Evolutionary conservation across 2,113 vertebrate genomes (phyloP), one percentile per base, ranked within the genome.

Genomic region (Perca schrenkii): DNA sequence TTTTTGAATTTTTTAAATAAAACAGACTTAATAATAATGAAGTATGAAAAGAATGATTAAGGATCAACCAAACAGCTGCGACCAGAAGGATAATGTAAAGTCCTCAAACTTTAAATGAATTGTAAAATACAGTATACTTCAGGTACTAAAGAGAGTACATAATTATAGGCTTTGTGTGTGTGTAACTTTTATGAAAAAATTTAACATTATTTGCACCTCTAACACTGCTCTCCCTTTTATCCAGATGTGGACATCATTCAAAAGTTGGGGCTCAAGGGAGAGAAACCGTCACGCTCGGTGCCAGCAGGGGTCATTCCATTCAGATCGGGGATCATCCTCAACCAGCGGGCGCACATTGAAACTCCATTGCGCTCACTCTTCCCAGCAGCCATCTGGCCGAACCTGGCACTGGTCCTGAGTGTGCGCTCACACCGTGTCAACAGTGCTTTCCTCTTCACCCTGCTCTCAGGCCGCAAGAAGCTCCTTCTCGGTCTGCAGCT

Each of bases 161-260:
- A 28, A 47, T 36, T 56, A 58, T n/a, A 67, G 6, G 22, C 25
- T 71, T 54, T 58, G 1, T 60, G 65, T 14, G 0, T 79, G 75
- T 70, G 34, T 79, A 22, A 52, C 56, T 28, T 36, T 87, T 36
- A 64, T 53, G 36, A 82, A 43, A 8, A 60, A 53, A 2, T 28
- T 74, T 34, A 22, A 74, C 22, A 64, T 74, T 22, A 66, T 53
- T 64, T 80, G 54, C 57, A 69, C 64, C 17, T 79, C 79, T 86
- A 80, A 92, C 49, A 40, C 36, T 2, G 5, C 34, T 79, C 46
- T 87, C 43, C 3, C 17, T 75, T 82, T 46, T 78, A 47, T 69
- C 74, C 68, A 99, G 98, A 98, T 98, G 98, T 98, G 96, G 98
- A 99, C 63, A 95, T 99, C 92, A 97, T 99, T 92, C 97, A 98